A percentile compares a stretch with the other conserved stretches of the same genome.
Evolutionary conservation across 1,140 invertebrate genomes (phyloP).

Genomic region (Drosophila dunni): DNA sequence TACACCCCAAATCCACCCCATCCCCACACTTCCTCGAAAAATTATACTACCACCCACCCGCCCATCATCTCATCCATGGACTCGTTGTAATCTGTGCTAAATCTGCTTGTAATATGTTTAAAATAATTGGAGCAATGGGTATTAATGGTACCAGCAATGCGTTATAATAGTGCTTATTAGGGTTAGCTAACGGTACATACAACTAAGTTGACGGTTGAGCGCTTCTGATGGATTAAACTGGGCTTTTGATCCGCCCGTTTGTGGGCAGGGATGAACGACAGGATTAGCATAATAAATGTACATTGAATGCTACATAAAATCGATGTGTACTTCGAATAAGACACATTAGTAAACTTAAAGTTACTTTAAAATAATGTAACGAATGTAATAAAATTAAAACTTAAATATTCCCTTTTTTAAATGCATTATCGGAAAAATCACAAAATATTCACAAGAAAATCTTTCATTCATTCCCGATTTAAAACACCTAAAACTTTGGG

Average conservation of each 20-base stretch:
- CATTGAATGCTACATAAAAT: constrained; percentile 54
- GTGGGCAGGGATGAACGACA: neutral
- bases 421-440: too few relatives aligned
- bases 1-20: neutral
- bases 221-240: constrained; percentile 15
- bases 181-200: constrained; percentile 34
- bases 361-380: neutral
- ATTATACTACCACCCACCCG: neutral
- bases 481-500: too few relatives aligned
- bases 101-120: constrained; percentile 82
- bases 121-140: constrained; percentile 74
- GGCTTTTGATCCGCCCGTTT: constrained; percentile 5
- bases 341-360: constrained; percentile 25
- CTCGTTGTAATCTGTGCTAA: constrained; percentile 71
- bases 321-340: neutral
- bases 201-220: constrained; percentile 19
- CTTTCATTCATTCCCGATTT: too few relatives aligned
- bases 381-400: too few relatives aligned
- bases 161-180: constrained; percentile 68
- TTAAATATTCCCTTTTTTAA: too few relatives aligned
- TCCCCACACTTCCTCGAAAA: neutral
- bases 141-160: constrained; percentile 66
- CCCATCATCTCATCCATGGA: neutral
- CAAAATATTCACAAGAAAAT: too few relatives aligned
- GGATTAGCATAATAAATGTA: constrained; percentile 63